phyloP scores from a whole-genome alignment of 2,797 vertebrate species.

The Babyrousa celebensis region DNA sequence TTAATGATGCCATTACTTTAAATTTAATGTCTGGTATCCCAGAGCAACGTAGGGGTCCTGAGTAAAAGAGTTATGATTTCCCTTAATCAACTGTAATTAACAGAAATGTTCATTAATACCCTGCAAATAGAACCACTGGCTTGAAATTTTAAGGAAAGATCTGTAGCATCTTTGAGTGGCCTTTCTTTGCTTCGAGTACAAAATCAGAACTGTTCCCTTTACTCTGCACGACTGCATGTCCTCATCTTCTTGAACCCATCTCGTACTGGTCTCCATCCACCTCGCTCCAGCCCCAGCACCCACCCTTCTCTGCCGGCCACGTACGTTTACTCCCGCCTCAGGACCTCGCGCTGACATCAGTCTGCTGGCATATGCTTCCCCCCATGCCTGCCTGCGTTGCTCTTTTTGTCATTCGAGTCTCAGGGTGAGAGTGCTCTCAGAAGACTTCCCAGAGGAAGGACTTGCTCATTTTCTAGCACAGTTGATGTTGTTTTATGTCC shows the following conservation, averaged over 20 bases:
- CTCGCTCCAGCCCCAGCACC: not conserved
- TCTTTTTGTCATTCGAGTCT: not conserved
- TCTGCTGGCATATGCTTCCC: not conserved
- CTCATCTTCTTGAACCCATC: not conserved
- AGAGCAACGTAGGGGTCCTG: not conserved
- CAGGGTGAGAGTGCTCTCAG: not conserved
- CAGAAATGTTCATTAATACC: not conserved
- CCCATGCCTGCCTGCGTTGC: fast-evolving
- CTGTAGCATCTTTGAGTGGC: not conserved
- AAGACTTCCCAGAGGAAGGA: too few relatives aligned
- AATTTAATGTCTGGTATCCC: not conserved
- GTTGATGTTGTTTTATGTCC: not conserved
- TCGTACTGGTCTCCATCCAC: fast-evolving
- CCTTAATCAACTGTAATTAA: not conserved
- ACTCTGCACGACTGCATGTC: fast-evolving
- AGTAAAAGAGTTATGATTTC: not conserved
- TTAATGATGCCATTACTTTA: not conserved
- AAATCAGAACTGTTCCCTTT: not conserved
- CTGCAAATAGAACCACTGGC: not conserved
- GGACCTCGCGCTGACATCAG: not conserved
- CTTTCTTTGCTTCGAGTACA: not conserved
- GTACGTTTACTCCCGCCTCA: fast-evolving
- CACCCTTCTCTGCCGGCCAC: fast-evolving
- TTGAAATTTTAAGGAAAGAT: not conserved
- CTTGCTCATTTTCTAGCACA: fast-evolving